Evolutionary conservation across 2,113 vertebrate genomes (phyloP).

Genomic region (Sakesphorus luctuosus): DNA sequence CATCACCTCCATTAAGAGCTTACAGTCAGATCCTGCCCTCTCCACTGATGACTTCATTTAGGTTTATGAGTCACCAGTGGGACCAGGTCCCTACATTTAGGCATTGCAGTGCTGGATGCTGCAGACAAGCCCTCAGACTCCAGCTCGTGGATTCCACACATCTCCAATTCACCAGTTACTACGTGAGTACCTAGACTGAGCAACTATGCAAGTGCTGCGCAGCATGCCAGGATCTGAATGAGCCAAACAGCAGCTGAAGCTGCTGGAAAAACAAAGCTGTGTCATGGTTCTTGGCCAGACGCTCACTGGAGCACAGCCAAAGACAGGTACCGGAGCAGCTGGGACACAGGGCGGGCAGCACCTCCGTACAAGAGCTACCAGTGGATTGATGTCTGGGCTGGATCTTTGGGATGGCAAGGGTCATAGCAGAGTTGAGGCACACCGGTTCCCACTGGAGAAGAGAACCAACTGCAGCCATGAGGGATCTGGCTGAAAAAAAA

Average conservation of each 20-base stretch:
- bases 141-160: background rate
- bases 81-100: background rate
- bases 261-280: background rate
- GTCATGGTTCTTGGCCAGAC: background rate
- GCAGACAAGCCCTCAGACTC: background rate
- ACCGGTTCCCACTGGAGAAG: background rate
- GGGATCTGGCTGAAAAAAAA: background rate
- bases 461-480: background rate
- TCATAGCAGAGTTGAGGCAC: background rate
- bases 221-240: background rate
- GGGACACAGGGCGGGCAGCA: accelerated
- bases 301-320: background rate
- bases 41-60: background rate
- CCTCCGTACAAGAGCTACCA: background rate
- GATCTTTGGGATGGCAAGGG: background rate
- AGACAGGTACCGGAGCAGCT: background rate
- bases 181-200: background rate
- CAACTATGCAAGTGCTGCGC: background rate
- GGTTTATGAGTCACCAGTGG: constrained; percentile 11
- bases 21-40: background rate
- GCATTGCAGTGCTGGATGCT: background rate
- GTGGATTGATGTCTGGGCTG: background rate
- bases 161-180: background rate
- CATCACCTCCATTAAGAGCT: constrained; percentile 1
- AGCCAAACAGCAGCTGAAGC: background rate